Conservation (phyloP, 2,888 invertebrate species). For the Torymus aiolomorphi region DNA sequence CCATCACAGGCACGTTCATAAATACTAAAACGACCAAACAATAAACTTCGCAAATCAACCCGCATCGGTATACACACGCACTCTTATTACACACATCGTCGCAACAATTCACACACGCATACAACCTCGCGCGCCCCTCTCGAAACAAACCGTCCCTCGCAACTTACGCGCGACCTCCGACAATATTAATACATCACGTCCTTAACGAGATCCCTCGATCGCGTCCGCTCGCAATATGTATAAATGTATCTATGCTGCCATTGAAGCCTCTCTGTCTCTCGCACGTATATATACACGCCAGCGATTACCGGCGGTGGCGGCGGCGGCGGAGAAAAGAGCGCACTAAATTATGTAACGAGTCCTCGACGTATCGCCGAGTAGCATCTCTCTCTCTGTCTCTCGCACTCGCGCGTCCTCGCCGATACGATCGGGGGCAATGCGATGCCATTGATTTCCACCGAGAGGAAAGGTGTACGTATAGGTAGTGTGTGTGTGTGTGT, state of each 20-base stretch:
- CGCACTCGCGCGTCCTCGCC: not conserved
- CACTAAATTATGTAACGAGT: constrained; percentile 54
- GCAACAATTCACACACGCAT: too few relatives aligned
- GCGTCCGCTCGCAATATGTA: constrained; percentile 42
- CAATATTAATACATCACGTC: constrained; percentile 55
- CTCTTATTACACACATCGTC: too few relatives aligned
- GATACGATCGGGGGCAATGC: constrained; percentile 66
- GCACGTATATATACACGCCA: not conserved
- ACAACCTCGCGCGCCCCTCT: too few relatives aligned
- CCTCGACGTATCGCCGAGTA: constrained; percentile 49
- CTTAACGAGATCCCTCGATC: constrained; percentile 50
- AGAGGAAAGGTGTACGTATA: not conserved
- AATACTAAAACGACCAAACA: too few relatives aligned
- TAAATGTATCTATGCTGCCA: constrained; percentile 58
- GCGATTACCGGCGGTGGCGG: constrained; percentile 28
- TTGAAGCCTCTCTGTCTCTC: constrained; percentile 17
- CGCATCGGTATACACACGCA: too few relatives aligned
- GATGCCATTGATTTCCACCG: constrained; percentile 61
- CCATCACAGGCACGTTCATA: too few relatives aligned
- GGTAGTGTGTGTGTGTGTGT: not conserved
- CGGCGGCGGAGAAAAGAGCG: not conserved
- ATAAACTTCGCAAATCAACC: too few relatives aligned
- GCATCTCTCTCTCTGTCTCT: constrained; percentile 43
- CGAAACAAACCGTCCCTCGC: too few relatives aligned
- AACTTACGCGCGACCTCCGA: constrained; percentile 9